Percentiles rank a stretch among this genome's conserved stretches.
Evolutionary conservation across 2,888 invertebrate species (phyloP).

Genomic region (Nezara viridula): DNA sequence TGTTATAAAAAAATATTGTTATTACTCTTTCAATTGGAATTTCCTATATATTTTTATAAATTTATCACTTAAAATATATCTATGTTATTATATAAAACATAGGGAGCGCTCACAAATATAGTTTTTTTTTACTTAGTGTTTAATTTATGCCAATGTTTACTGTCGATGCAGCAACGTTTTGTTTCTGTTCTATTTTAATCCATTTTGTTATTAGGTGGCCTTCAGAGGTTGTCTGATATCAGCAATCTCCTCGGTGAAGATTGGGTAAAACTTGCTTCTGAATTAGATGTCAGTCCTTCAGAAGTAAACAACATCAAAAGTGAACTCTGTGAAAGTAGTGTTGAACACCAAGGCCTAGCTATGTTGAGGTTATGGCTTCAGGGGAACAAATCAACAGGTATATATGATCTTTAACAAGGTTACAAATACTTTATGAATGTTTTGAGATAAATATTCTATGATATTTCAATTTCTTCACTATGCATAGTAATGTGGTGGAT

Average conservation of each 20-base stretch:
- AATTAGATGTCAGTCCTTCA: constrained; percentile 79
- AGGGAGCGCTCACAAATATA: too few species aligned
- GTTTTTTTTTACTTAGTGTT: too few species aligned
- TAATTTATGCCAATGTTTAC: too few species aligned
- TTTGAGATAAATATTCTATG: background rate
- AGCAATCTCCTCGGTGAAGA: constrained; percentile 81
- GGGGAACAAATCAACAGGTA: constrained; percentile 70
- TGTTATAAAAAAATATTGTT: too few species aligned
- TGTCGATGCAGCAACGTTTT: too few species aligned
- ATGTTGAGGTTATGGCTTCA: constrained; percentile 76
- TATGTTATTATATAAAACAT: too few species aligned
- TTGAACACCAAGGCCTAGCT: constrained; percentile 82
- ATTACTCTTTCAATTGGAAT: too few species aligned
- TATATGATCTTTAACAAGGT: background rate
- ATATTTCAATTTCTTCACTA: background rate
- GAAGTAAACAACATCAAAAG: constrained; percentile 83
- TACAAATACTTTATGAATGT: background rate
- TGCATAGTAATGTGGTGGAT: background rate
- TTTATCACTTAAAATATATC: too few species aligned
- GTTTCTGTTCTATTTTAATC: background rate
- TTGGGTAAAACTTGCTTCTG: constrained; percentile 79
- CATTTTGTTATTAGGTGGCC: constrained; percentile 61
- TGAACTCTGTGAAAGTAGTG: constrained; percentile 80
- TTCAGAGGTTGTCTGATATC: constrained; percentile 69
- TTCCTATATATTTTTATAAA: too few species aligned